A percentile compares a stretch with the other conserved stretches of the same genome.
phyloP scores from a whole-genome alignment of 2,888 invertebrate genomes.

The Eupithecia subfuscata region DNA sequence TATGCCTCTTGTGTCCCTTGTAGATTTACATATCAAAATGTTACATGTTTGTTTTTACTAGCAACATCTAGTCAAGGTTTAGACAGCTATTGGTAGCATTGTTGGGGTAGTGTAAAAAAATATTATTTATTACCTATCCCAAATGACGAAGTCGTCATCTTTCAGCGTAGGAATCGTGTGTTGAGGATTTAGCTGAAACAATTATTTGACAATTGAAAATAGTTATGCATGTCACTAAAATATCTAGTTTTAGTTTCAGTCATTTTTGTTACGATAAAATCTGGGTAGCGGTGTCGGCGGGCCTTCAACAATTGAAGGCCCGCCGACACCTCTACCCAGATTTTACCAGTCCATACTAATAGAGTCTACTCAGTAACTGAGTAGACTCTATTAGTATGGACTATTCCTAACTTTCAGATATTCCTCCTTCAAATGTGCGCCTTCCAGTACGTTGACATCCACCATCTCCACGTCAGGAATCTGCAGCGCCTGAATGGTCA shows the following conservation, averaged over 20 bases:
- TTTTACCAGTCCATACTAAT: background rate
- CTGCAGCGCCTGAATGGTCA: slow-evolving; percentile 61
- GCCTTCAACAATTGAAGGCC: too few relatives aligned
- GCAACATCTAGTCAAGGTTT: too few relatives aligned
- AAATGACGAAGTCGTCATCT: slow-evolving; percentile 81
- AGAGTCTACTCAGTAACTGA: background rate
- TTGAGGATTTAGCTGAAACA: slow-evolving; percentile 78
- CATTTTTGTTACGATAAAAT: too few relatives aligned
- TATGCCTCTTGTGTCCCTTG: background rate
- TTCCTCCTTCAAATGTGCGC: slow-evolving; percentile 69
- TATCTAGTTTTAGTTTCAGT: too few relatives aligned
- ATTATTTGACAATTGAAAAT: background rate
- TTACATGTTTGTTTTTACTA: background rate
- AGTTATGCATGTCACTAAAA: background rate
- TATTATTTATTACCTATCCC: slow-evolving; percentile 74
- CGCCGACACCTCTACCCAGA: too few relatives aligned
- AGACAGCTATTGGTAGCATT: background rate
- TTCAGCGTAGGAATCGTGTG: slow-evolving; percentile 82
- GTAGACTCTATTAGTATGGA: background rate
- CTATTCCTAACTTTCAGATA: slow-evolving; percentile 65
- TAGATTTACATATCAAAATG: background rate
- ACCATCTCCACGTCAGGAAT: slow-evolving; percentile 61
- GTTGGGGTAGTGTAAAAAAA: background rate
- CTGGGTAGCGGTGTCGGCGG: background rate
- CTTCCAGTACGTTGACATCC: slow-evolving; percentile 58